Percentiles rank a stretch among this genome's conserved stretches.
These are phyloP conservation scores for Dipodomys ordii DNA, from an alignment of 2,113 vertebrate species.

Conservation along the genomic window DNA sequence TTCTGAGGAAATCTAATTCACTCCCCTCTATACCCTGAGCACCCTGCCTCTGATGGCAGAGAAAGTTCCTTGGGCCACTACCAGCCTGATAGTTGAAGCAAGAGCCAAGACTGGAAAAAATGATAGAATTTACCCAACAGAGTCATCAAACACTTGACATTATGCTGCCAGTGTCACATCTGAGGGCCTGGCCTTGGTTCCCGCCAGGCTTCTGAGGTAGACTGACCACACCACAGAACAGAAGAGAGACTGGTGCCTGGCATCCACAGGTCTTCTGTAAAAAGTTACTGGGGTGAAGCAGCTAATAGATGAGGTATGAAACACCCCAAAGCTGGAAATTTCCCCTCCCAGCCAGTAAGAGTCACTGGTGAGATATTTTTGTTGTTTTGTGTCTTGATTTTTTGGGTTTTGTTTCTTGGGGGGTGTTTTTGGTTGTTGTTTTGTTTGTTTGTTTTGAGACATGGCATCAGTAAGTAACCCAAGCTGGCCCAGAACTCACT, in stretches of 20 bases:
- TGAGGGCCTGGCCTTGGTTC: background rate
- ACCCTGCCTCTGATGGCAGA: background rate
- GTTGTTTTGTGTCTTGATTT: no score
- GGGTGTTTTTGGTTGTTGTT: no score
- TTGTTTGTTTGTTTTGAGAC: no score
- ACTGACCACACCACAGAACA: background rate
- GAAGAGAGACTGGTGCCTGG: background rate
- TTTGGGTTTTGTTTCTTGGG: no score
- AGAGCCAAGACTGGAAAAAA: background rate
- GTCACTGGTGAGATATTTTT: background rate
- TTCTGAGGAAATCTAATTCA: background rate
- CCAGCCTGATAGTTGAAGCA: slow-evolving; percentile 1
- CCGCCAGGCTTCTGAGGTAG: background rate
- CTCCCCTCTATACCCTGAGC: background rate
- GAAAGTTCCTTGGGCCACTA: background rate
- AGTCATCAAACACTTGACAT: background rate
- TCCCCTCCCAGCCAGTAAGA: background rate
- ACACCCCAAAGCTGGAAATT: background rate
- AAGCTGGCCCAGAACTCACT: no score
- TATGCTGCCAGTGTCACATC: background rate
- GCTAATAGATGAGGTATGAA: background rate
- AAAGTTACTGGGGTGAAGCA: slow-evolving; percentile 20
- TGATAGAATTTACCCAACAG: background rate
- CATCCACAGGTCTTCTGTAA: background rate
- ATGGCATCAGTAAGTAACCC: no score